Percentiles rank a stretch among this genome's conserved stretches.
These are phyloP conservation scores for Limonius californicus DNA, from an alignment of 1,140 invertebrate species.

Conservation along the genomic window DNA sequence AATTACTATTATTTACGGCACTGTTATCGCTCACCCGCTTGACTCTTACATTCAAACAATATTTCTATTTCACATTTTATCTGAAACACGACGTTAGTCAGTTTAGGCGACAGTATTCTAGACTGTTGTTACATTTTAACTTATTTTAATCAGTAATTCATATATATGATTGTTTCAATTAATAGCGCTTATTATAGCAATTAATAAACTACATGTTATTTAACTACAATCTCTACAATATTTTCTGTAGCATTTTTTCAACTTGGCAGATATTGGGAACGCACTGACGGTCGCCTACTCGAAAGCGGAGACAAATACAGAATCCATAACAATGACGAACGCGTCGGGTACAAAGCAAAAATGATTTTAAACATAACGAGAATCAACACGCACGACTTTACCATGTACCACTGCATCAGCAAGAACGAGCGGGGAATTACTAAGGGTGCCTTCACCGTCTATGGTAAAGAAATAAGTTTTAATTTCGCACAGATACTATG, in stretches of 20 bases:
- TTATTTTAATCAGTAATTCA: too few species aligned
- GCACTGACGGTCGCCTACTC: conserved; percentile 68
- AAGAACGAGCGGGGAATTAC: conserved; percentile 74
- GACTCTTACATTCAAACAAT: too few species aligned
- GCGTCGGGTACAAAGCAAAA: conserved; percentile 46
- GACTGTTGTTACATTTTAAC: not conserved
- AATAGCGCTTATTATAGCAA: too few species aligned
- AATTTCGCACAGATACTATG: not conserved
- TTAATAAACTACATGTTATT: too few species aligned
- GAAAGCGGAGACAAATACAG: conserved; percentile 66
- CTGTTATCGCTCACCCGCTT: too few species aligned
- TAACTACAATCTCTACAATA: too few species aligned
- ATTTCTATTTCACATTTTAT: too few species aligned
- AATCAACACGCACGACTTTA: conserved; percentile 60
- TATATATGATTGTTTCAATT: too few species aligned
- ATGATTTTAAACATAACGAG: conserved; percentile 75
- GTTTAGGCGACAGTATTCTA: too few species aligned
- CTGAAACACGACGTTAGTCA: too few species aligned
- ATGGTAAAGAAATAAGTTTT: conserved; percentile 53
- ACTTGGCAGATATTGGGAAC: conserved; percentile 74
- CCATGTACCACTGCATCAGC: conserved; percentile 75
- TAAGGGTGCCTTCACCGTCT: conserved; percentile 68
- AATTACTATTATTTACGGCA: too few species aligned
- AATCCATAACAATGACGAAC: conserved; percentile 54
- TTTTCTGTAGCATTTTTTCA: too few species aligned